Percentiles rank a stretch among this genome's conserved stretches.
Evolutionary conservation across 2,113 vertebrate species (phyloP).

Genomic region (Eupsittula cactorum): DNA sequence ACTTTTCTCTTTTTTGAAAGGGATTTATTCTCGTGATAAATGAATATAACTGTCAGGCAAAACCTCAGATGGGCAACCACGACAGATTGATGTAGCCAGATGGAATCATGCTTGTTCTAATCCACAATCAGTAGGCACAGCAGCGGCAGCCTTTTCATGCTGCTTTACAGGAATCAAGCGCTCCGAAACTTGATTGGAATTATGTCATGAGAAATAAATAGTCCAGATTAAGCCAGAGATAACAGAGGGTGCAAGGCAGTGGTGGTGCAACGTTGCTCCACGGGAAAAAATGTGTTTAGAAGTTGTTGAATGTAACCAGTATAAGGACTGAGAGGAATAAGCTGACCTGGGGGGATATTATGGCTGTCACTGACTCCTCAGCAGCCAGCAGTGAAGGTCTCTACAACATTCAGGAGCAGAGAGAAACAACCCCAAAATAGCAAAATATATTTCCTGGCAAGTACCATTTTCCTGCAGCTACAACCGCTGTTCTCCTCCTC

Average conservation of each 20-base stretch:
- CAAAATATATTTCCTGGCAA: background rate
- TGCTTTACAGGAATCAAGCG: background rate
- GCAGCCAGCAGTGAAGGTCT: background rate
- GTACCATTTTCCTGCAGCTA: background rate
- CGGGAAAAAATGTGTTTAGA: background rate
- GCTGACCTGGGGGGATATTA: background rate
- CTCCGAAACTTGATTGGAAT: slow-evolving; percentile 21
- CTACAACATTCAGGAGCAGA: background rate
- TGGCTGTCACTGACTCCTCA: rapidly evolving
- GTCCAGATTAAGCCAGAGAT: background rate
- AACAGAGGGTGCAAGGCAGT: background rate
- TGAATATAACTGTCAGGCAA: background rate
- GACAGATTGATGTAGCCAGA: slow-evolving; percentile 21
- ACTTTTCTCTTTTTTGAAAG: background rate
- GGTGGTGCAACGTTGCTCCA: background rate
- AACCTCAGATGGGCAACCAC: background rate
- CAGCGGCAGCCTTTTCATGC: background rate
- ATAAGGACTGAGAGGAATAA: background rate
- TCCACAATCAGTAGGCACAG: background rate
- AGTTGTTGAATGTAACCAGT: background rate
- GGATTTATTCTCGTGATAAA: slow-evolving; percentile 1
- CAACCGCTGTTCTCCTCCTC: background rate
- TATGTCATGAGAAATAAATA: slow-evolving; percentile 38
- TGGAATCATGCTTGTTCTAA: slow-evolving; percentile 42
- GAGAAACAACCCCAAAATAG: background rate